These are phyloP conservation scores for Ctenopoma kingsleyae DNA, from an alignment of 2,797 vertebrate genomes.

Conservation along the genomic window DNA sequence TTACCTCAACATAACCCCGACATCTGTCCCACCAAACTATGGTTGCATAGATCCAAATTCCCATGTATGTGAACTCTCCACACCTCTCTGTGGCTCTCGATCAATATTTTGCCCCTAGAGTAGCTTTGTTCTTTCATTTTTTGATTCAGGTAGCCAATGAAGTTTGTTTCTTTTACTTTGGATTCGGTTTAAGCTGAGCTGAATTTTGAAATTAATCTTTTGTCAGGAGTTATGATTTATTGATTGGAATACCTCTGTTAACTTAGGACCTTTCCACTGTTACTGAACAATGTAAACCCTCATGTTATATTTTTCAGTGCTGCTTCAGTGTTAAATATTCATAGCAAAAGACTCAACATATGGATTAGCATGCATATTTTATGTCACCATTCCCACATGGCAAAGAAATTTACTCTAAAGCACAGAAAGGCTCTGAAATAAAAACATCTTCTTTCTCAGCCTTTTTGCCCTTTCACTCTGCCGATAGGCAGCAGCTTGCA, in stretches of 20 bases:
- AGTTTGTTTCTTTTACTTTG: constrained; percentile 28
- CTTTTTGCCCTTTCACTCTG: constrained; percentile 62
- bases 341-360: constrained; percentile 73
- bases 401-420: constrained; percentile 33
- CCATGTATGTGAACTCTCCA: constrained; percentile 63
- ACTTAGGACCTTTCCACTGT: constrained; percentile 46
- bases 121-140: constrained; percentile 71
- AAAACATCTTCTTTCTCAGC: constrained; percentile 45
- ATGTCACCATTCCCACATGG: constrained; percentile 66
- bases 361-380: constrained; percentile 82
- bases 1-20: constrained; percentile 70
- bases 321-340: constrained; percentile 74
- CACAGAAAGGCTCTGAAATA: constrained; percentile 36
- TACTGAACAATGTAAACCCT: constrained; percentile 43
- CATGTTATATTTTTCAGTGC: constrained; percentile 29
- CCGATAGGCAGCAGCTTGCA: constrained; percentile 62
- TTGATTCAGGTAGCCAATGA: constrained; percentile 59
- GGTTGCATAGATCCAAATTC: constrained; percentile 50
- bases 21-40: constrained; percentile 65
- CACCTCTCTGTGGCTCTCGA: constrained; percentile 60
- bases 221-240: constrained; percentile 74
- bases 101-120: constrained; percentile 64
- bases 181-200: constrained; percentile 39
- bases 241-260: constrained; percentile 55
- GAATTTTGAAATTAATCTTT: constrained; percentile 58